Percentiles rank a stretch among this genome's conserved stretches.
These are phyloP conservation scores for Xanthia icteritia DNA, from an alignment of 2,888 invertebrate species.

Conservation along the genomic window DNA sequence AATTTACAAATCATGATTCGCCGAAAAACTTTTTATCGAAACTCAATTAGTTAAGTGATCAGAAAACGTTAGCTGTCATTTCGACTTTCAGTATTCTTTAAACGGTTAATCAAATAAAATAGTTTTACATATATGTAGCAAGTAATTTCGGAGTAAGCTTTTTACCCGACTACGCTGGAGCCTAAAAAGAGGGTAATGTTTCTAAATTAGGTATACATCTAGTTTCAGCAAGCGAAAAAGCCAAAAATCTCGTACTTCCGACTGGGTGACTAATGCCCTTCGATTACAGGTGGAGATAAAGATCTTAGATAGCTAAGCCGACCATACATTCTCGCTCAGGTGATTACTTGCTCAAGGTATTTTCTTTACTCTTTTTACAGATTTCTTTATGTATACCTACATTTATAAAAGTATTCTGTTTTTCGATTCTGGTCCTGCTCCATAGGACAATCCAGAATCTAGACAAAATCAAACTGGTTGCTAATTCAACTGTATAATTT, in stretches of 20 bases:
- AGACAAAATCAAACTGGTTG: no score
- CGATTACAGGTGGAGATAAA: slow-evolving; percentile 33
- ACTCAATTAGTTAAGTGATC: neutral
- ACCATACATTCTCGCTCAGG: slow-evolving; percentile 36
- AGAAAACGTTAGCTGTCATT: neutral
- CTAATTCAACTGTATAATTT: no score
- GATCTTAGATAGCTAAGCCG: slow-evolving; percentile 29
- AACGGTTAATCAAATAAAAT: neutral
- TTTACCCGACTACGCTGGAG: neutral
- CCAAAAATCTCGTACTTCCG: slow-evolving; percentile 24
- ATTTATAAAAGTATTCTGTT: no score
- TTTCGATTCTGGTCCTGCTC: no score
- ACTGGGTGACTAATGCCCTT: slow-evolving; percentile 18
- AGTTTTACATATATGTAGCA: no score
- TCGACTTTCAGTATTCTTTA: neutral
- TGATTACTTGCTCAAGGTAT: neutral
- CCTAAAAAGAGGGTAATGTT: neutral
- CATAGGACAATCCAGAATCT: no score
- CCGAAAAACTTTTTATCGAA: neutral
- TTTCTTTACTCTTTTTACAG: neutral
- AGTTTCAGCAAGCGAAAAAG: neutral
- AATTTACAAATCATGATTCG: neutral
- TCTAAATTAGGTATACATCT: neutral
- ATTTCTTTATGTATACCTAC: neutral
- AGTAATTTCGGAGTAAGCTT: no score